These are phyloP conservation scores for Pinna nobilis DNA, from an alignment of 1,140 invertebrate genomes.

Conservation along the genomic window DNA sequence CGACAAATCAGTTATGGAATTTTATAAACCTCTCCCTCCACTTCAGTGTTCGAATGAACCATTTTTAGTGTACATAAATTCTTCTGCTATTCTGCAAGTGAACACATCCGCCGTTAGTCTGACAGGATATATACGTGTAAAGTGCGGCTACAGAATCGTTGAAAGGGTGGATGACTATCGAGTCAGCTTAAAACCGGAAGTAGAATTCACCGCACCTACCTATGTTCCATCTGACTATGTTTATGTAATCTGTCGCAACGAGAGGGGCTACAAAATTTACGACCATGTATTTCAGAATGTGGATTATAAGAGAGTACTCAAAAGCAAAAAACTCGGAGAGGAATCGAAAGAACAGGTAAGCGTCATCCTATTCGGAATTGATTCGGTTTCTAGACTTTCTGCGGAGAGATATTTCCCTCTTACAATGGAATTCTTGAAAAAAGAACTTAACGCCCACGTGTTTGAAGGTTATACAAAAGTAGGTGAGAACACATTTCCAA, in stretches of 20 bases:
- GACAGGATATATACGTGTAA: background rate
- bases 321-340: background rate
- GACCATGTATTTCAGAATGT: conserved; percentile 11
- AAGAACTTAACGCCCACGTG: conserved; percentile 80
- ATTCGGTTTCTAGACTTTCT: conserved; percentile 51
- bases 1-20: conserved; percentile 16
- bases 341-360: conserved; percentile 10
- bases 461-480: conserved; percentile 88
- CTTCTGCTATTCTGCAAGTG: conserved; percentile 12
- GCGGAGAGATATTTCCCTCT: conserved; percentile 46
- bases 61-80: conserved; percentile 21
- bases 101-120: conserved; percentile 12
- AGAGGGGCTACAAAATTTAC: background rate
- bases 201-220: background rate
- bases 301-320: background rate
- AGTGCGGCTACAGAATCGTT: conserved; percentile 7
- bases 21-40: conserved; percentile 4
- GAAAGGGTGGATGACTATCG: conserved; percentile 12
- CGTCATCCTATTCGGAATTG: conserved; percentile 53
- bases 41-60: conserved; percentile 22
- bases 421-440: conserved; percentile 48
- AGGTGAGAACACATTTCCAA: conserved; percentile 89
- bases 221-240: conserved; percentile 17
- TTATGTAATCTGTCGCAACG: conserved; percentile 8
- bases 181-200: background rate